Percentiles rank a stretch among this genome's conserved stretches.
These are phyloP conservation scores for Metaphire vulgaris DNA, from an alignment of 1,140 invertebrate genomes.

Conservation along the genomic window DNA sequence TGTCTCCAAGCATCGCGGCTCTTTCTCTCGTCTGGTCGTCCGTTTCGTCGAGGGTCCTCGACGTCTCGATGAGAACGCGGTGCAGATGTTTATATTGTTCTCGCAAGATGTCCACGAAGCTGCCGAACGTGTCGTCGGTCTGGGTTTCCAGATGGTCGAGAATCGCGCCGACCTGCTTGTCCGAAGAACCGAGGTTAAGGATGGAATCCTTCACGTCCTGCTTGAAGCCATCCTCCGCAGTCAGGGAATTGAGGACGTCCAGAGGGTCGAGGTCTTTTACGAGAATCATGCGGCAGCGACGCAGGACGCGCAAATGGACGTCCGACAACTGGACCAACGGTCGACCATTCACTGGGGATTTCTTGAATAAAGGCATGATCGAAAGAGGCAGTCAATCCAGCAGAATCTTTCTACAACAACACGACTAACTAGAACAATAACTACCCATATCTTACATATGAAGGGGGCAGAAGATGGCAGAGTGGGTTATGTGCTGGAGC, in stretches of 20 bases:
- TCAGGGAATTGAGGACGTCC: constrained; percentile 11
- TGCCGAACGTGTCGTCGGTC: constrained; percentile 17
- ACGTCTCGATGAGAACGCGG: constrained; percentile 19
- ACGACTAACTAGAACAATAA: too few species aligned
- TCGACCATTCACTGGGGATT: neutral
- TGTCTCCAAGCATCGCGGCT: constrained; percentile 15
- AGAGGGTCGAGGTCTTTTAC: constrained; percentile 22
- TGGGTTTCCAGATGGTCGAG: constrained; percentile 26
- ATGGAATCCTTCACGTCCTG: constrained; percentile 13
- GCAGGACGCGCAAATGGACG: neutral
- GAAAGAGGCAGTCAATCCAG: too few species aligned
- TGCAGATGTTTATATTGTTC: constrained; percentile 26
- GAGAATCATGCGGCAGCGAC: constrained; percentile 20
- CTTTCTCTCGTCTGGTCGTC: constrained; percentile 10
- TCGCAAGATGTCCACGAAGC: constrained; percentile 24
- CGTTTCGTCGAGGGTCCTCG: constrained; percentile 7
- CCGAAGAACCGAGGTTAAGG: constrained; percentile 5
- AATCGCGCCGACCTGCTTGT: constrained; percentile 22
- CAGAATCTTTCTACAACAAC: too few species aligned
- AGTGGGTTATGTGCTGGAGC: too few species aligned
- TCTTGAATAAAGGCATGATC: constrained; percentile 25
- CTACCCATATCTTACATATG: too few species aligned
- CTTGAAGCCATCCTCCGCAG: constrained; percentile 24
- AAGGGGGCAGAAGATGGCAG: too few species aligned
- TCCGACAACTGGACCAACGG: constrained; percentile 5